Evolutionary conservation across 2,888 invertebrate species (phyloP).

Genomic region (Mayetiola destructor): DNA sequence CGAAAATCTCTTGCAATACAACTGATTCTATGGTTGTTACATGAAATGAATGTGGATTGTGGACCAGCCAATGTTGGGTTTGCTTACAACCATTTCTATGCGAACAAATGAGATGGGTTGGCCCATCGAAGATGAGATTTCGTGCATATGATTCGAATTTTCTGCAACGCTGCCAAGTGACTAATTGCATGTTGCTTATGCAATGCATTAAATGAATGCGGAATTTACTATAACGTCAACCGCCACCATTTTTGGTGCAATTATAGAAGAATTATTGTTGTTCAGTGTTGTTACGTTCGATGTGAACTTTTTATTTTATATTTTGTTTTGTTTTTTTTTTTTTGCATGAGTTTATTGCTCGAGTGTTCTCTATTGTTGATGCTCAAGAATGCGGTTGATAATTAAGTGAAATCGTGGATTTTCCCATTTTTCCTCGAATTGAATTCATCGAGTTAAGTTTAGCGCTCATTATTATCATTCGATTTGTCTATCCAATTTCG

Average conservation of each 20-base stretch:
- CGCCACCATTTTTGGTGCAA: background rate
- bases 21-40: background rate
- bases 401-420: constrained; percentile 12
- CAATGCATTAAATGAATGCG: background rate
- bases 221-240: background rate
- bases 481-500: no score
- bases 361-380: constrained; percentile 11
- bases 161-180: constrained; percentile 15
- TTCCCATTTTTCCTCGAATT: no score
- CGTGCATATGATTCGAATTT: constrained; percentile 2
- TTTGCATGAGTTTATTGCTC: background rate
- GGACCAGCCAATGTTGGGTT: background rate
- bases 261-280: constrained; percentile 8
- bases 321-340: no score
- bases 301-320: no score
- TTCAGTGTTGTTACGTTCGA: constrained; percentile 10
- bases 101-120: background rate
- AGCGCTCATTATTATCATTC: no score
- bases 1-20: no score
- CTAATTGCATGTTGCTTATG: constrained; percentile 14
- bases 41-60: background rate
- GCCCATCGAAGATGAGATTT: background rate
- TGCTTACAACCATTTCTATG: no score
- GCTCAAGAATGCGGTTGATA: constrained; percentile 12
- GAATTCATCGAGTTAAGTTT: no score